Base-by-base conservation (phyloP, 2,797 vertebrate genomes). In the Myiotriccus ornatus region DNA sequence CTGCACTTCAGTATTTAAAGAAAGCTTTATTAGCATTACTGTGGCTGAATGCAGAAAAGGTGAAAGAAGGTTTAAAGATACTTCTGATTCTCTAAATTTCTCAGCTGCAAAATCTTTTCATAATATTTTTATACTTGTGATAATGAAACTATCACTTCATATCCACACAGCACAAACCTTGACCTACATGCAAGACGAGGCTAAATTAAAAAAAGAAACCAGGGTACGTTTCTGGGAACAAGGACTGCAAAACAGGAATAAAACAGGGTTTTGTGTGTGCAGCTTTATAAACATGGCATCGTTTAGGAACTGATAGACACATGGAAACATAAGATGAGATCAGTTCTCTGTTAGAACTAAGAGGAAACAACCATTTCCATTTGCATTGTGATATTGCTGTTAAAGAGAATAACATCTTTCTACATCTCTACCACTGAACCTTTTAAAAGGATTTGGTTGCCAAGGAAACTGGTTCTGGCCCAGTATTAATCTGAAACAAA, bases 401-500 rank as follows among this genome's bases (percentile, higher is more conserved):
- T 94, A 96, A 97, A 89, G 91, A 95, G 89, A 97, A 93, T 82
- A 96, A 96, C 94, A 95, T 96, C 86, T 94, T 98, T 97, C 96
- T 97, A 95, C 95, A 87, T 96, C 94, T 97, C 93, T 96, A 87
- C 96, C 93, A 92, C 46, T 97, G 96, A 97, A 98, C 87, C 97
- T 97, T 97, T 95, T 98, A 97, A 98, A 98, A 98, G 98, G 98
- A 98, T 98, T 98, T 98, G 94, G 99, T 99, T 99, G 98, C 98
- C 99, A 99, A 98, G 98, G 99, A 98, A 99, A 99, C 99, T 98
- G 98, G 98, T 98, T 98, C 98, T 98, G 99, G 99, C 98, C 99
- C 99, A 98, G 97, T 98, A 98, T 98, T 98, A 98, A 98, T 98
- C 98, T 98, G 97, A 98, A 98, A 98, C 96, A 97, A 98, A 97